A percentile compares a stretch with the other conserved stretches of the same genome.
Evolutionary conservation across 2,888 invertebrate species (phyloP).

Genomic region (Microctonus hyperodae): DNA sequence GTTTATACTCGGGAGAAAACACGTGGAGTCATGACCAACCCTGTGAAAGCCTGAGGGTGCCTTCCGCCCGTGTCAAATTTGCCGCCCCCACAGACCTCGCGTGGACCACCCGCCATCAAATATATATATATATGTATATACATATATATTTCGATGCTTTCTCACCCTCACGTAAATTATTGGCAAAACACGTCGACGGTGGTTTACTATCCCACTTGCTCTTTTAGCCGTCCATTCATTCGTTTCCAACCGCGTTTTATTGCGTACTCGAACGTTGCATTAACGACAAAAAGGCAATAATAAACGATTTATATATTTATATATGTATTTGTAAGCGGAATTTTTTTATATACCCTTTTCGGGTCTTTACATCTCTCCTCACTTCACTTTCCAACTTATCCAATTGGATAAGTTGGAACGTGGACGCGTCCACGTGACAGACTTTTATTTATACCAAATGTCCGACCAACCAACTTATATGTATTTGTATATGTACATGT

Average conservation of each 20-base stretch:
- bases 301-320: slow-evolving; percentile 12
- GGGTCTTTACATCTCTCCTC: no score
- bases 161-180: slow-evolving; percentile 37
- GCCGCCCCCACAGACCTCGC: slow-evolving; percentile 32
- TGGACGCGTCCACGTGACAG: no score
- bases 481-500: no score
- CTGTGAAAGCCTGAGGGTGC: slow-evolving; percentile 20
- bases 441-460: no score
- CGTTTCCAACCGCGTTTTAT: slow-evolving; percentile 38
- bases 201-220: slow-evolving; percentile 20
- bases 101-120: slow-evolving; percentile 14
- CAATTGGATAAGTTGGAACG: no score
- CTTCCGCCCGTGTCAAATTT: slow-evolving; percentile 41
- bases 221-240: slow-evolving; percentile 22
- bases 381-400: no score
- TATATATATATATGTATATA: neutral
- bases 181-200: slow-evolving; percentile 37
- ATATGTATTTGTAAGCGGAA: no score
- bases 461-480: no score
- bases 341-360: neutral
- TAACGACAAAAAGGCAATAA: slow-evolving; percentile 36
- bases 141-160: slow-evolving; percentile 26
- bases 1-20: slow-evolving; percentile 35
- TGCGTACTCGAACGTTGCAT: slow-evolving; percentile 40
- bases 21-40: slow-evolving; percentile 40